Evolutionary conservation across 1,140 invertebrate genomes (phyloP), one percentile per base, ranked within the genome.

Genomic region (roundworm (Caenorhabditis elegans)): DNA sequence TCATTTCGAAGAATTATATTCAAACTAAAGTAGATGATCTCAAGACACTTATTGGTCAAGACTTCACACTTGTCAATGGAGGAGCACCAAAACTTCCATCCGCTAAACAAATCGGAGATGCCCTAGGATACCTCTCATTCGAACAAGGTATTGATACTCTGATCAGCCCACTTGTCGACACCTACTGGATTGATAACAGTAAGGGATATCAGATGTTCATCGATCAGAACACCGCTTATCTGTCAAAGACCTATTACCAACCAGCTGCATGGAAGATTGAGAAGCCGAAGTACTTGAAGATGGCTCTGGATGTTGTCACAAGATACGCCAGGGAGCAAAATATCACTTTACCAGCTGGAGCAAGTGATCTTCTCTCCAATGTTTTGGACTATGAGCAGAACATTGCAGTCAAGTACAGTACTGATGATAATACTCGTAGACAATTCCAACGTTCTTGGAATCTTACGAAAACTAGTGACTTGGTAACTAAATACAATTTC

Each of bases 191-290:
- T 8, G 80, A 85, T 48, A 76, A 76, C 53, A 70, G 11, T 15
- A 76, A 84, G 43, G 76, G 78, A 49, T 84, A 84, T 60, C 34
- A 36, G 24, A 31, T 84, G 28, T 84, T 81, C 76, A 79, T 84
- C 47, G 83, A 84, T 31, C 83, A 84, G 65, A 78, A 79, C 22
- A 76, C 36, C 10, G 81, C 77, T 43, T 51, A 82, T 15, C 31
- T 47, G 60, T 46, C 48, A 5, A 82, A 82, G 43, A 82, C 81
- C 15, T 82, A 80, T 49, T 82, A 82, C 36, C 46, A 77, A 13
- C 81, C 81, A 36, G 34, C 19, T 70, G 78, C 81, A 15, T 82
- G 76, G 76, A 48, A 51, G 19, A 79, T 43, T 26, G 31, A 43
- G 19, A 39, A 76, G 24, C 31, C 39, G 5, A 36, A 75, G 17